Evolutionary conservation across 1,140 invertebrate species (phyloP).

Genomic region (Musca vetustissima): DNA sequence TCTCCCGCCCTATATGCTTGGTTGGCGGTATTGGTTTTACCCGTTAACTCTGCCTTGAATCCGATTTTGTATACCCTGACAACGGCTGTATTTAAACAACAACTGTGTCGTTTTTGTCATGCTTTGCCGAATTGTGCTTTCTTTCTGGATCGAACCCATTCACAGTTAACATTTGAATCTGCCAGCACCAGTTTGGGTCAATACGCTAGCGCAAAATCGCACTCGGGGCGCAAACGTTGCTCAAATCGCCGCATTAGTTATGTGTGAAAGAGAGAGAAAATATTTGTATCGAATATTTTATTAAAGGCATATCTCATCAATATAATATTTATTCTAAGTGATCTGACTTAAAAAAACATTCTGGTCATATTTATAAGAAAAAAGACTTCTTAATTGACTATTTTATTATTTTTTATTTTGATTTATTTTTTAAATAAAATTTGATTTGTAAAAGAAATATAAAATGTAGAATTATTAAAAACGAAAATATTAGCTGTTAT

Average conservation of each 20-base stretch:
- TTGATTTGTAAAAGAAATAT: no score
- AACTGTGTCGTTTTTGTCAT: conserved; percentile 54
- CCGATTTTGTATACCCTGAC: conserved; percentile 72
- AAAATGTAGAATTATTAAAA: no score
- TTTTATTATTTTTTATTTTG: no score
- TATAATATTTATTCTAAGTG: no score
- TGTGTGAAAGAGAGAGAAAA: no score
- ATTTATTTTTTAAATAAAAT: no score
- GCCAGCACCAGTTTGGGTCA: conserved; percentile 48
- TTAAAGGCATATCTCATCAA: no score
- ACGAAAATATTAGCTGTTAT: no score
- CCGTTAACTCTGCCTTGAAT: conserved; percentile 72
- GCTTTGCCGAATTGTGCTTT: conserved; percentile 45
- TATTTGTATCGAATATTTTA: no score
- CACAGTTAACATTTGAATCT: conserved; percentile 48
- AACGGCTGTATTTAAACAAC: conserved; percentile 62
- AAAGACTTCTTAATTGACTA: no score
- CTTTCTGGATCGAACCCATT: conserved; percentile 41
- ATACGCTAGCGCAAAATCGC: conserved; percentile 27
- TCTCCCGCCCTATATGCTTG: conserved; percentile 64
- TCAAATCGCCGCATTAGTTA: not conserved
- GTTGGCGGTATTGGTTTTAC: conserved; percentile 70
- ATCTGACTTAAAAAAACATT: no score
- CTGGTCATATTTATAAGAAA: no score
- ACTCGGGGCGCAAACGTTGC: conserved; percentile 12